Evolutionary conservation across 2,797 vertebrate species (phyloP).

Genomic region (Phrynocephalus vlangalii): DNA sequence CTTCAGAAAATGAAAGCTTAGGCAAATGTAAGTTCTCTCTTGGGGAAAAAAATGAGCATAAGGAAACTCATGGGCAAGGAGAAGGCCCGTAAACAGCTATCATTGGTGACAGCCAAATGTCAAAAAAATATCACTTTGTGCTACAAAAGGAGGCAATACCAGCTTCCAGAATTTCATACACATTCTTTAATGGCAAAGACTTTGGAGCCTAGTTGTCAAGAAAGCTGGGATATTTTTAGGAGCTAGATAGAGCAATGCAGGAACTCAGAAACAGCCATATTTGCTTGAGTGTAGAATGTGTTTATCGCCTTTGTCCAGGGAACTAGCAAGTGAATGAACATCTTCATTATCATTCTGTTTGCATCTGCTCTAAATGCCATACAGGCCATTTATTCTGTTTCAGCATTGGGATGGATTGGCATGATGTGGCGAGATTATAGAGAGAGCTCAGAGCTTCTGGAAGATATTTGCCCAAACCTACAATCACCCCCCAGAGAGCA

Average conservation of each 20-base stretch:
- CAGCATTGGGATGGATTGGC: not conserved
- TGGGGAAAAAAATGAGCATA: not conserved
- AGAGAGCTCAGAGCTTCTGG: not conserved
- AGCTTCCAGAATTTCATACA: slow-evolving; percentile 11
- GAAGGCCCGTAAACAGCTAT: not conserved
- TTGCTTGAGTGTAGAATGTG: not conserved
- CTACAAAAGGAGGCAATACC: not conserved
- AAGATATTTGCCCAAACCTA: slow-evolving; percentile 50
- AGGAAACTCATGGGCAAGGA: not conserved
- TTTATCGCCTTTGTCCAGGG: not conserved
- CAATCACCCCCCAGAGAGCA: slow-evolving; percentile 29
- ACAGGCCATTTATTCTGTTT: slow-evolving; percentile 19
- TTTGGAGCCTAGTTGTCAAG: not conserved
- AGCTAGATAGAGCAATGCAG: not conserved
- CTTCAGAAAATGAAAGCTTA: not conserved
- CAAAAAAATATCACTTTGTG: slow-evolving; percentile 11
- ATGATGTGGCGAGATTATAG: not conserved
- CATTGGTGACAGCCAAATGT: not conserved
- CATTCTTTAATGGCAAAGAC: not conserved
- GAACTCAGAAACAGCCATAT: not conserved
- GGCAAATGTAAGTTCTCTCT: not conserved
- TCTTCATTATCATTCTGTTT: slow-evolving; percentile 34
- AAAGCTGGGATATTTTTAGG: not conserved
- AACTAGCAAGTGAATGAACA: not conserved
- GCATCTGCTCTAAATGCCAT: slow-evolving; percentile 37